Conservation (phyloP, 2,113 vertebrate species). For the Antennarius striatus region DNA sequence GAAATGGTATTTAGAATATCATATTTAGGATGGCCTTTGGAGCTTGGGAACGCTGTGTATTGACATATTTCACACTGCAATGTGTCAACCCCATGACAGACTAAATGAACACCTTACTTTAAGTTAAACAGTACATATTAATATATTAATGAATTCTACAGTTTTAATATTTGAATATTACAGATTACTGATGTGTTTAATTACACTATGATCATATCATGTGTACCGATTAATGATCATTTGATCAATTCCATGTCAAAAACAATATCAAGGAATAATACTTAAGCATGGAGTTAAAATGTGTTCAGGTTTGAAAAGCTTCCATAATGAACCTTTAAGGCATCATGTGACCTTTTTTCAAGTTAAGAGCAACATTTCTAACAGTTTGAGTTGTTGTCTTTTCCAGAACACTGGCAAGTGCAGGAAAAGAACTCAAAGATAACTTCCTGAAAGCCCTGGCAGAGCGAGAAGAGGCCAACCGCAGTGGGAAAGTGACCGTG, state of each 20-base stretch:
- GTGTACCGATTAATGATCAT: too few species aligned
- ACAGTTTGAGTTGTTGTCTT: slow-evolving; percentile 70
- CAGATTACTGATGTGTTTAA: too few species aligned
- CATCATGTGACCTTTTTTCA: slow-evolving; percentile 47
- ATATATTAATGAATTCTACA: too few species aligned
- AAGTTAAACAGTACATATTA: neutral
- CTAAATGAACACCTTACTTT: too few species aligned
- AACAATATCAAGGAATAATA: too few species aligned
- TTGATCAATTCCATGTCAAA: too few species aligned
- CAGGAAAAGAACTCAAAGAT: slow-evolving; percentile 83
- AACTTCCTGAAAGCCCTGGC: slow-evolving; percentile 84
- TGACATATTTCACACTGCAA: neutral
- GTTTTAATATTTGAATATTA: too few species aligned
- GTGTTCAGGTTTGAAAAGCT: slow-evolving; percentile 15
- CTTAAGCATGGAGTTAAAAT: too few species aligned
- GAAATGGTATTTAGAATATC: neutral
- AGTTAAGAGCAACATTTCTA: slow-evolving; percentile 74
- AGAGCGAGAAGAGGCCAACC: slow-evolving; percentile 84
- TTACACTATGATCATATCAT: too few species aligned
- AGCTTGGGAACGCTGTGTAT: slow-evolving; percentile 4
- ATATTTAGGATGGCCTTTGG: slow-evolving; percentile 12
- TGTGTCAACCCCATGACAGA: too few species aligned
- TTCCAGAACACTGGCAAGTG: slow-evolving; percentile 82
- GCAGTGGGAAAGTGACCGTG: slow-evolving; percentile 82
- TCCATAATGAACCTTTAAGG: slow-evolving; percentile 57